These are phyloP conservation scores for Scopus umbretta DNA, from an alignment of 2,113 vertebrate species.

Conservation along the genomic window DNA sequence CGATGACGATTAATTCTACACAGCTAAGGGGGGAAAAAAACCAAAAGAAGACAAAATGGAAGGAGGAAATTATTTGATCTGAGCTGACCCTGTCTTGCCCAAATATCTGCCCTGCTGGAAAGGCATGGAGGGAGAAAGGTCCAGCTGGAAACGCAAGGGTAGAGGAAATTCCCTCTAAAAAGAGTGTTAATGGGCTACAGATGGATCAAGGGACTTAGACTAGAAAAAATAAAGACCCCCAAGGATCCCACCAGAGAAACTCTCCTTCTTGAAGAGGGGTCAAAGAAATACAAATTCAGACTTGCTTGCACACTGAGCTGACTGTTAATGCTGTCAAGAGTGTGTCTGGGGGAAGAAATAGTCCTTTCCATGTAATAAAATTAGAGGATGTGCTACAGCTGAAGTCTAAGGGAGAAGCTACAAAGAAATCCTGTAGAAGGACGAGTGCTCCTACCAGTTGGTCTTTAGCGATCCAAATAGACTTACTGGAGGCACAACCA, in stretches of 20 bases:
- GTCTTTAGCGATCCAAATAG: background rate
- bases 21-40: constrained; percentile 72
- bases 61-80: background rate
- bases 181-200: accelerated
- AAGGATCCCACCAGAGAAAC: background rate
- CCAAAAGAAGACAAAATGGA: background rate
- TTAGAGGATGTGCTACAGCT: background rate
- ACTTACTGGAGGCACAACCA: background rate
- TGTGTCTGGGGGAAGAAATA: background rate
- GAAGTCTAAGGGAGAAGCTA: background rate
- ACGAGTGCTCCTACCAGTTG: background rate
- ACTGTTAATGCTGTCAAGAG: background rate
- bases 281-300: background rate
- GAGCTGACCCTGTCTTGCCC: background rate
- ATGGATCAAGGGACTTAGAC: background rate
- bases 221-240: background rate
- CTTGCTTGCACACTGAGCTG: accelerated
- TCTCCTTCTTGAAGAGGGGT: background rate
- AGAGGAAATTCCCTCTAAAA: background rate
- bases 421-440: background rate
- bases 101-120: background rate
- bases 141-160: background rate
- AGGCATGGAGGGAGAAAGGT: background rate
- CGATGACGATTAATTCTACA: constrained; percentile 90
- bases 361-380: background rate